These are phyloP conservation scores for Penaeus indicus DNA, from an alignment of 1,140 invertebrate species.

Conservation along the genomic window DNA sequence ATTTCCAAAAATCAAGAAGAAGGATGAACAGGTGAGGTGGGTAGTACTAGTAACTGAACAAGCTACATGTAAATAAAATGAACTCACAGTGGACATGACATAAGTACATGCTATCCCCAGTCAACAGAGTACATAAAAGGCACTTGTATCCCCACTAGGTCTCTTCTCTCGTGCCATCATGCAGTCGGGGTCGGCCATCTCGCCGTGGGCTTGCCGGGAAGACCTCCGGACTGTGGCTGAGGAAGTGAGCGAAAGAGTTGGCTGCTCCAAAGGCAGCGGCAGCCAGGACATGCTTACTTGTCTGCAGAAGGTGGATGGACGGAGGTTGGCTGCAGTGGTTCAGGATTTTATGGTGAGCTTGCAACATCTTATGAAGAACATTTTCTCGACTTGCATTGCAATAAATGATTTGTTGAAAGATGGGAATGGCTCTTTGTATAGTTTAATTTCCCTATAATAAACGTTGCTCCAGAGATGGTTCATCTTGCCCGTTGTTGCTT, in stretches of 20 bases:
- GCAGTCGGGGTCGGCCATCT: constrained; percentile 68
- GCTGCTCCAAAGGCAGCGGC: not conserved
- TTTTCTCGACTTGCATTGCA: not conserved
- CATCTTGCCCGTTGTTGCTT: not conserved
- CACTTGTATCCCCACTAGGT: constrained; percentile 67
- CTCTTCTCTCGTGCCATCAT: constrained; percentile 68
- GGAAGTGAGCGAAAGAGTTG: not conserved
- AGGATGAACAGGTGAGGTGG: no score
- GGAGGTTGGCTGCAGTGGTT: not conserved
- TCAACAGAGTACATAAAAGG: no score
- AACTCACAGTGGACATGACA: no score
- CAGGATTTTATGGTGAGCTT: not conserved
- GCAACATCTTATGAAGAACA: not conserved
- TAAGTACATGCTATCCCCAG: no score
- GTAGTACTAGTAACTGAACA: no score
- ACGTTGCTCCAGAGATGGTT: not conserved
- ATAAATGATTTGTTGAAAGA: not conserved
- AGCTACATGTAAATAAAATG: no score
- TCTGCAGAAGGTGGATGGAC: not conserved
- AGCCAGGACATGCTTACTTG: not conserved
- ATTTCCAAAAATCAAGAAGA: no score
- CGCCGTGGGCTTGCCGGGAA: constrained; percentile 67
- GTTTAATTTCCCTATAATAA: no score
- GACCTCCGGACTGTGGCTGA: constrained; percentile 36
- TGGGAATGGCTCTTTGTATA: no score